Base-by-base conservation (phyloP, 1,140 invertebrate species). In the Drosophila ananassae region DNA sequence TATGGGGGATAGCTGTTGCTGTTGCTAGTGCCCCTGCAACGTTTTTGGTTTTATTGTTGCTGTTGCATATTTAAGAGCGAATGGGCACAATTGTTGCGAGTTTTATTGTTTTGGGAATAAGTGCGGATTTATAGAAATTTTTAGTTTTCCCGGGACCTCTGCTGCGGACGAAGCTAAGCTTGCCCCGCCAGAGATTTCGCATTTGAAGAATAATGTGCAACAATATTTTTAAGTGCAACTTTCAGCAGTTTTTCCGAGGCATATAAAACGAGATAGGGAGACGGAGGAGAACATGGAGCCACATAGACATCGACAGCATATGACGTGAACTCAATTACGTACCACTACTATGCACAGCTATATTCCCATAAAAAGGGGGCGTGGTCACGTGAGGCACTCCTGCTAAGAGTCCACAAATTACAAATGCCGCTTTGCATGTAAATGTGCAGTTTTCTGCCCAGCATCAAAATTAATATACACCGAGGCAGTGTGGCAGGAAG, bases 21-120 rank as follows among this genome's bases (percentile, higher is more conserved):
- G 37, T n/a, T 39, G 39, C 2, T 44, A 5, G 5, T 44, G 41
- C 41, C 17, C 6, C 41, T 44, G 41, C 41, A 44, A 21, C 41
- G 25, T 37, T 58, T 54, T n/a, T 46, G 59, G 4, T 30, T 21
- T 9, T 56, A 21, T 17, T 55, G 44, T 22, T 69, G 73, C 37
- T 74, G 78, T 64, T 85, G 78, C 77, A 81, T 87, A 85, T 78
- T 85, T 85, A 87, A 85, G 78, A 76, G 68, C 69, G 72, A 87
- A 75, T 76, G 69, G 69, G 73, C 71, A 69, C 82, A 85, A 85
- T 85, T 85, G 82, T 85, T 87, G 82, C 82, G 78, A 82, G 82
- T 82, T 85, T 87, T 85, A 85, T 85, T 87, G 82, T 85, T 85
- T 85, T 85, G 82, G 82, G 82, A 87, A 82, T 87, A 82, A 87